Evolutionary conservation across 2,888 invertebrate species (phyloP).

Genomic region (Cataglyphis rosenhaueri): DNA sequence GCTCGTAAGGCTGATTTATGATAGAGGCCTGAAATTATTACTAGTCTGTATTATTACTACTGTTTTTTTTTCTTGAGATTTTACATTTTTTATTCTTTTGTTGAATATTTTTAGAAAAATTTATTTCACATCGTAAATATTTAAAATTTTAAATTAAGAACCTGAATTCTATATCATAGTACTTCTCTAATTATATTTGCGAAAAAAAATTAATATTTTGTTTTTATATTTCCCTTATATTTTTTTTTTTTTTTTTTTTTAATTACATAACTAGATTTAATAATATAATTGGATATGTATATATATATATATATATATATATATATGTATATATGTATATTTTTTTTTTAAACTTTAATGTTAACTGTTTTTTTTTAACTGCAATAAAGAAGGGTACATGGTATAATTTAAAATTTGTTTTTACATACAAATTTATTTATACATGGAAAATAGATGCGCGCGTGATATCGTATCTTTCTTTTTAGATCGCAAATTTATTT

Average conservation of each 20-base stretch:
- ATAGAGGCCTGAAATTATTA: constrained; percentile 22
- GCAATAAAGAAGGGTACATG: background rate
- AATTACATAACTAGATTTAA: background rate
- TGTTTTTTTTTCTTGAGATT: background rate
- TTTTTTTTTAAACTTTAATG: background rate
- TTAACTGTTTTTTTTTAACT: background rate
- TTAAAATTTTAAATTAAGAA: background rate
- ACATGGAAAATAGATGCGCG: background rate
- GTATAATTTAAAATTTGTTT: background rate
- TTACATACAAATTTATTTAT: background rate
- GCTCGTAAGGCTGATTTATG: constrained; percentile 28
- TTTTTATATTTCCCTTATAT: background rate
- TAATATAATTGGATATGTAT: background rate
- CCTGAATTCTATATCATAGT: background rate
- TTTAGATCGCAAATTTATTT: background rate
- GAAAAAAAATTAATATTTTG: background rate
- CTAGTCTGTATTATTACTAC: background rate
- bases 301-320: background rate
- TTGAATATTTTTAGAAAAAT: background rate
- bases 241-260: too few species aligned
- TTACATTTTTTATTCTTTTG: background rate
- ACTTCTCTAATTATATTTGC: background rate
- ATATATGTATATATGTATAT: background rate
- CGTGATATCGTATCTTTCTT: background rate
- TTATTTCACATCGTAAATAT: background rate